These are phyloP conservation scores for Rhizomys pruinosus DNA, from an alignment of 2,113 vertebrate genomes.

Conservation along the genomic window DNA sequence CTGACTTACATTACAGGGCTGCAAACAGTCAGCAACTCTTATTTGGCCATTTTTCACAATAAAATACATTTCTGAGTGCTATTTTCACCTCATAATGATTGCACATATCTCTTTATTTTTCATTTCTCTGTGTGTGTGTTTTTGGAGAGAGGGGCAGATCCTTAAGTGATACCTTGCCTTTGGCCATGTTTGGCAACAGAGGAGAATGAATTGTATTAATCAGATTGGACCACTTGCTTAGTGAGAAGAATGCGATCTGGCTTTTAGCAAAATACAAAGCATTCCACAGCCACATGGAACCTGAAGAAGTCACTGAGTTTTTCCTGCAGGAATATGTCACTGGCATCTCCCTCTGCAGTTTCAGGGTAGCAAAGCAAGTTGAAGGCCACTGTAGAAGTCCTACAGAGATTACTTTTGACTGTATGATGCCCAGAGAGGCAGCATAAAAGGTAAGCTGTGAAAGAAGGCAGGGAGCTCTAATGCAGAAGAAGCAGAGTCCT, in stretches of 20 bases:
- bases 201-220: slow-evolving; percentile 80
- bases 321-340: slow-evolving; percentile 79
- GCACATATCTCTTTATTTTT: slow-evolving; percentile 86
- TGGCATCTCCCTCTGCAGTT: slow-evolving; percentile 74
- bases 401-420: slow-evolving; percentile 79
- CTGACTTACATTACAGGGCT: slow-evolving; percentile 86
- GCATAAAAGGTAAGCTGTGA: slow-evolving; percentile 66
- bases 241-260: slow-evolving; percentile 71
- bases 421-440: slow-evolving; percentile 68
- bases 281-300: slow-evolving; percentile 77
- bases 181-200: slow-evolving; percentile 77
- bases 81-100: slow-evolving; percentile 86
- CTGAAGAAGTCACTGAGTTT: slow-evolving; percentile 79
- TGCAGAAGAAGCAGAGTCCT: background rate
- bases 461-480: background rate
- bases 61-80: slow-evolving; percentile 86
- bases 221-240: slow-evolving; percentile 76
- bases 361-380: slow-evolving; percentile 67
- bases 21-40: slow-evolving; percentile 86
- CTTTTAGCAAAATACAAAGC: slow-evolving; percentile 67
- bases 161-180: slow-evolving; percentile 84
- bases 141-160: background rate
- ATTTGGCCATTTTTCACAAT: slow-evolving; percentile 88
- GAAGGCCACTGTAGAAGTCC: slow-evolving; percentile 68
- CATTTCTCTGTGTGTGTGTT: slow-evolving; percentile 81